A percentile compares a stretch with the other conserved stretches of the same genome.
Evolutionary conservation across 2,797 vertebrate species (phyloP).

Genomic region (Onychomys torridus): DNA sequence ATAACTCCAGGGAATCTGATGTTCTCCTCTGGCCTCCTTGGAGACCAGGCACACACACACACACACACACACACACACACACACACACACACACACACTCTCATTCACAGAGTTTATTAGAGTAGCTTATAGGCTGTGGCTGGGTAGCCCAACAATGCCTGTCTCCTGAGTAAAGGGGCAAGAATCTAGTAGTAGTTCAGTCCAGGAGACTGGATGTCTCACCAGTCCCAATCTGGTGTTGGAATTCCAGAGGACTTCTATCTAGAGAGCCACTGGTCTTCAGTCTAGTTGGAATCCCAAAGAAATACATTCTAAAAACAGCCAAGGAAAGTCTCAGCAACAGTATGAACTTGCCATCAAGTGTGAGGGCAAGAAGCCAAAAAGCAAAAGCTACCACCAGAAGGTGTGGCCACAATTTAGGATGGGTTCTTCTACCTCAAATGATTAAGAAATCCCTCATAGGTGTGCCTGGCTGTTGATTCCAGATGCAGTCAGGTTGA

Average conservation of each 20-base stretch:
- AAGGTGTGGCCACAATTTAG: background rate
- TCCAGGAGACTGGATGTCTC: background rate
- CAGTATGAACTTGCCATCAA: background rate
- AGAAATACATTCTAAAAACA: background rate
- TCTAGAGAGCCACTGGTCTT: background rate
- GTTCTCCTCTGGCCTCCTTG: background rate
- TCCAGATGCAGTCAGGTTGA: background rate
- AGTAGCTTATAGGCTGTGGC: background rate
- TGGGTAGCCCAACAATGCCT: background rate
- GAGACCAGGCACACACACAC: background rate
- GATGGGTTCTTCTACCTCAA: background rate
- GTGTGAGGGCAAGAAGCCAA: background rate
- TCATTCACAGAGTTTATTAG: background rate
- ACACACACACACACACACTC: background rate
- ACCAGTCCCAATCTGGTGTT: background rate
- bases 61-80: background rate
- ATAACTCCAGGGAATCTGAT: background rate
- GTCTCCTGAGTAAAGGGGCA: background rate
- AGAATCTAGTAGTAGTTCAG: background rate
- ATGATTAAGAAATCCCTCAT: background rate
- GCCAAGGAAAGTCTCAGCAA: background rate
- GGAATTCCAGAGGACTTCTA: background rate
- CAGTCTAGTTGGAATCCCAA: background rate
- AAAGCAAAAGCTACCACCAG: background rate
- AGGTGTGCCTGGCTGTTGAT: no score